Percentiles rank a stretch among this genome's conserved stretches.
phyloP scores from a whole-genome alignment of 2,113 vertebrate genomes.

The Martes martes region DNA sequence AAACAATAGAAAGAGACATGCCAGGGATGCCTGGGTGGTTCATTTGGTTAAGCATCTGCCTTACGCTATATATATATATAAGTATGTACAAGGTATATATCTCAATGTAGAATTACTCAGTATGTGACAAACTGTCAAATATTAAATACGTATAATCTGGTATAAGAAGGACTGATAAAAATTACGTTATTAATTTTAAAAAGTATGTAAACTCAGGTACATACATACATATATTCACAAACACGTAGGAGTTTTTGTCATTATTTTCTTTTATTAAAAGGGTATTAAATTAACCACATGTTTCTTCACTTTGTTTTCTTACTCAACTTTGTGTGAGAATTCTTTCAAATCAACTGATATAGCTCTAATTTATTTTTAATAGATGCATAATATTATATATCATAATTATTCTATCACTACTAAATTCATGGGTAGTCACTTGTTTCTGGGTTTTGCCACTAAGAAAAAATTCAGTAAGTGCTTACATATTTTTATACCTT shows the following conservation, averaged over 20 bases:
- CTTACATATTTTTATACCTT: background rate
- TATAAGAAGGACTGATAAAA: no score
- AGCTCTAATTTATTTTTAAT: background rate
- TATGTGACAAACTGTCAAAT: no score
- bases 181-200: no score
- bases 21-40: no score
- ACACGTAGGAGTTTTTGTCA: background rate
- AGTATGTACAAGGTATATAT: no score
- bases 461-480: background rate
- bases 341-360: background rate
- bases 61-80: background rate
- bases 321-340: background rate
- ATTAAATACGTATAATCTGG: no score
- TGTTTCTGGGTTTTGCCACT: background rate
- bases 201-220: background rate
- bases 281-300: background rate
- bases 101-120: no score
- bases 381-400: background rate
- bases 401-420: background rate
- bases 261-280: background rate
- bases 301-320: background rate
- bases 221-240: background rate
- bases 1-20: background rate
- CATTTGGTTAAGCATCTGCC: no score
- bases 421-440: background rate